A percentile compares a stretch with the other conserved stretches of the same genome.
Evolutionary conservation across 2,113 vertebrate species (phyloP).

Genomic region (Ranitomeya imitator): DNA sequence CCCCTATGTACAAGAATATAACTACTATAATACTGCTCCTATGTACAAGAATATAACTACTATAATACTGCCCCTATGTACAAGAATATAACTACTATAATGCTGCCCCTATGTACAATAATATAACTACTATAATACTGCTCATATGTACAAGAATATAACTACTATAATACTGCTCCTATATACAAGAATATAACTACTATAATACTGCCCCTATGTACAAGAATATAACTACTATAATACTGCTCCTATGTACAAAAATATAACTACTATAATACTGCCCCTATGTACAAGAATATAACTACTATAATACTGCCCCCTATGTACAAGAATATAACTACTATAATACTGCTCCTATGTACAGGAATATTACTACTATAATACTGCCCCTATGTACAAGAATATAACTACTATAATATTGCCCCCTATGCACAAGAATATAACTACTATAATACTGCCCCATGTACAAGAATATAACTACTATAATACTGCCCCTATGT

Average conservation of each 20-base stretch:
- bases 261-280: conserved; percentile 4
- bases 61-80: neutral
- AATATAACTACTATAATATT: neutral
- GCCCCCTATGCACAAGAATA: neutral
- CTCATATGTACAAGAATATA: neutral
- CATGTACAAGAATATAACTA: neutral
- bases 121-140: conserved; percentile 1
- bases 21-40: neutral
- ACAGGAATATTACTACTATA: neutral
- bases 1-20: neutral
- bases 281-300: neutral
- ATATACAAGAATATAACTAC: neutral
- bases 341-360: neutral
- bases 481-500: neutral
- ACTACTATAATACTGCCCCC: neutral
- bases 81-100: neutral
- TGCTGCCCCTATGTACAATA: neutral
- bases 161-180: neutral
- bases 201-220: neutral
- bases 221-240: neutral
- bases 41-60: neutral
- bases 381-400: neutral
- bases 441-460: neutral
- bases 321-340: neutral
- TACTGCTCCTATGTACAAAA: neutral